These are phyloP conservation scores for Sminthurides bifidus DNA, from an alignment of 1,140 invertebrate genomes.

Conservation along the genomic window DNA sequence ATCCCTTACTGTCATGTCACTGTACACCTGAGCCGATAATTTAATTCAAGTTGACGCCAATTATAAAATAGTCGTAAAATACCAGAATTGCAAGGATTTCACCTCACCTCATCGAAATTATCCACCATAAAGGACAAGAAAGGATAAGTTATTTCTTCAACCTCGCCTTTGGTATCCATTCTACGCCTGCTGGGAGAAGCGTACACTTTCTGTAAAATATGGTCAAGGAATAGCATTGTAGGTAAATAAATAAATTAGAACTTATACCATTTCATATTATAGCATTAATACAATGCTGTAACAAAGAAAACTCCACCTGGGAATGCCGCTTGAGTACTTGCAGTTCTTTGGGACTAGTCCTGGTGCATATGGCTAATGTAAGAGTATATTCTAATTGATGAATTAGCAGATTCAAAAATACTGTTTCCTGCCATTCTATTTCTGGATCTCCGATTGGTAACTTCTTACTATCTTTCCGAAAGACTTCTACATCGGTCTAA, in stretches of 20 bases:
- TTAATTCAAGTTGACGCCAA: background rate
- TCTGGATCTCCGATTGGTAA: conserved; percentile 86
- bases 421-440: conserved; percentile 98
- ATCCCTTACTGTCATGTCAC: conserved; percentile 87
- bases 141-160: conserved; percentile 97
- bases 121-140: conserved; percentile 98
- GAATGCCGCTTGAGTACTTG: conserved; percentile 87
- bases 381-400: conserved; percentile 97
- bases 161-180: conserved; percentile 96
- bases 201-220: conserved; percentile 65
- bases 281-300: background rate
- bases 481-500: conserved; percentile 86
- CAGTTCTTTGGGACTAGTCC: conserved; percentile 91
- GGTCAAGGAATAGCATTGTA: background rate
- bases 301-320: conserved; percentile 44
- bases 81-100: too few species aligned
- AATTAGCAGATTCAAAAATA: conserved; percentile 95
- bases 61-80: conserved; percentile 4
- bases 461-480: conserved; percentile 91
- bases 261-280: background rate
- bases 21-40: conserved; percentile 69
- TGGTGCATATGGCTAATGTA: conserved; percentile 91
- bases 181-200: conserved; percentile 86
- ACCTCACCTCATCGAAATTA: conserved; percentile 88
- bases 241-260: background rate